A percentile compares a stretch with the other conserved stretches of the same genome.
These are phyloP conservation scores for Bembecia ichneumoniformis DNA, from an alignment of 2,888 invertebrate species.

Conservation along the genomic window DNA sequence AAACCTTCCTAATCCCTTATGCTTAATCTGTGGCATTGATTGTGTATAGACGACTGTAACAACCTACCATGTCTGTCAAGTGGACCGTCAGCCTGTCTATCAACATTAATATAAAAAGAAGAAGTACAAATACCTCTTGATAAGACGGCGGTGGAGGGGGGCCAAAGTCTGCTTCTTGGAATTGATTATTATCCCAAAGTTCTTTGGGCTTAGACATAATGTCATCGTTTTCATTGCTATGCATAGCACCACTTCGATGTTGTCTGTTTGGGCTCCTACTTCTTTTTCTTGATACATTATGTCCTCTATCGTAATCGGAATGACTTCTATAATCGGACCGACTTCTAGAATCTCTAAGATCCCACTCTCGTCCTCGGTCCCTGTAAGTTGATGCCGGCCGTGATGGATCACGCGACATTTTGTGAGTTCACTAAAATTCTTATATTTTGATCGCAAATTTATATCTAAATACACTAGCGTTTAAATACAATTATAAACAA, in stretches of 20 bases:
- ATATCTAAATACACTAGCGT: too few relatives aligned
- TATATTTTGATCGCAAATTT: too few relatives aligned
- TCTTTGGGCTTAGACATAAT: constrained; percentile 60
- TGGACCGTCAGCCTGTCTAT: too few relatives aligned
- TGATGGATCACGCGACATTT: constrained; percentile 39
- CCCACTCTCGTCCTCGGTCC: constrained; percentile 10
- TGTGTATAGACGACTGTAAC: too few relatives aligned
- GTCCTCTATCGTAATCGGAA: constrained; percentile 11
- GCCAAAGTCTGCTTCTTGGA: constrained; percentile 33
- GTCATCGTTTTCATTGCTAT: constrained; percentile 52
- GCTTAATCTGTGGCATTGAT: too few relatives aligned
- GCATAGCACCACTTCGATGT: constrained; percentile 44
- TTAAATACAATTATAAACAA: too few relatives aligned
- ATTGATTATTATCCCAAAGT: constrained; percentile 52
- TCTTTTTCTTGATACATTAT: constrained; percentile 26
- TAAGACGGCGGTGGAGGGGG: constrained; percentile 23
- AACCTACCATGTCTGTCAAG: too few relatives aligned
- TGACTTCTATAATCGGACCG: background rate
- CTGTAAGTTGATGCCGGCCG: constrained; percentile 20
- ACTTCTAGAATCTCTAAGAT: constrained; percentile 13
- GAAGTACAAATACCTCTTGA: background rate
- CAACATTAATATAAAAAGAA: background rate
- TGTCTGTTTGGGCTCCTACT: constrained; percentile 38
- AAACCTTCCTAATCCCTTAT: too few relatives aligned
- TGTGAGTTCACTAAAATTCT: too few relatives aligned